Base-by-base conservation (phyloP, 1,140 invertebrate species). In the Halyomorpha halys region DNA sequence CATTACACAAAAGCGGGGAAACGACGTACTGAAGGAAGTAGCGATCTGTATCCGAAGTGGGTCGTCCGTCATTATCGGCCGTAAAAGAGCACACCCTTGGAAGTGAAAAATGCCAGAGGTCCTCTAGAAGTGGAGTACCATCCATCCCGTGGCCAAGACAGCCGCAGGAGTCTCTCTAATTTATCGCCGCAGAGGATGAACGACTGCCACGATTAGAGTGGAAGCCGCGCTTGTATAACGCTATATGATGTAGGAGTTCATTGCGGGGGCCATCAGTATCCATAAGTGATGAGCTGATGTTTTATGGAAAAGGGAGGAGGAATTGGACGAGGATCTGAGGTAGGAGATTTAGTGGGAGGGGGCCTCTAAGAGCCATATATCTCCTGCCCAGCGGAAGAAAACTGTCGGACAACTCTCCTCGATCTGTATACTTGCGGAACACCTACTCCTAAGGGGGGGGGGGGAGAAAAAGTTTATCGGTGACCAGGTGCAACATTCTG, bases 261-360 rank as follows among this genome's bases (percentile, higher is more conserved):
- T 68, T 68, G 66, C 60, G 51, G 53, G 61, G 65, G 68, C 67
- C 68, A 68, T 68, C 68, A 68, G 68, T 68, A 68, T 68, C 68
- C 68, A 68, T 68, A 68, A 68, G 68, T 68, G 62, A 68, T 67
- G 61, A 68, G 68, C 68, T 68, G 66, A 68, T 68, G 67, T 68
- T 68, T 68, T 68, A 68, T 68, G 67, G 67, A 68, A 61, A 49
- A 61, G 60, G 16, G 16, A n/a, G 60, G 62, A 62, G 67, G 68
- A 68, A 61, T 44, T n/a, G 14, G 25, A 39, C 53, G 65, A 66
- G 54, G 56, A 49, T 53, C 39, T 61, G 59, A 59, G 59, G 64
- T 44, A 59, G 59, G 53, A 56, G 53, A 56, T 56, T 56, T 56
- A 56, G 18, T 9, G 34, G 34, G 34, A 39, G 34, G 34, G 34